These are phyloP conservation scores for Cephonodes hylas DNA, from an alignment of 2,888 invertebrate genomes.

Conservation along the genomic window DNA sequence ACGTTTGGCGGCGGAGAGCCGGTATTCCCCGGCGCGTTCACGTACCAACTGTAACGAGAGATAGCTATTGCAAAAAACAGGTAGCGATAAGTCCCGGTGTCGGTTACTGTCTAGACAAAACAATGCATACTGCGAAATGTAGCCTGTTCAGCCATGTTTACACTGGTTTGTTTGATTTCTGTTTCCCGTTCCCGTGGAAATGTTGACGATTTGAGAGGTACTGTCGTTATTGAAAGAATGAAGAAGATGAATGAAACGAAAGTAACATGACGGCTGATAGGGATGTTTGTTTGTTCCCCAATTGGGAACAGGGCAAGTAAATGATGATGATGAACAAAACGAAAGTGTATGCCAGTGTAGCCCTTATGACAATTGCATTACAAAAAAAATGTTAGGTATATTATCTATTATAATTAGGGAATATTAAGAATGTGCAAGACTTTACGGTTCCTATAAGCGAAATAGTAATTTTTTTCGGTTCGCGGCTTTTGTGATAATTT, in stretches of 20 bases:
- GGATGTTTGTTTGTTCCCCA: too few species aligned
- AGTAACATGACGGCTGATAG: neutral
- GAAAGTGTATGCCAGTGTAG: too few species aligned
- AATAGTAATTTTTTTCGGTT: too few species aligned
- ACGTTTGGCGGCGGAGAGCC: neutral
- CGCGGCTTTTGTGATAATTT: too few species aligned
- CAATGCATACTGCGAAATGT: slow-evolving; percentile 1
- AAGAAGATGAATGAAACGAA: neutral
- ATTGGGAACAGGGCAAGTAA: too few species aligned
- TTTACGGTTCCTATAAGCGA: too few species aligned
- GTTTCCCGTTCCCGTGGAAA: neutral
- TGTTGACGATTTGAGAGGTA: neutral
- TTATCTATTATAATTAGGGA: too few species aligned
- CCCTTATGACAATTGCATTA: too few species aligned
- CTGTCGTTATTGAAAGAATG: neutral
- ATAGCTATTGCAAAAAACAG: neutral
- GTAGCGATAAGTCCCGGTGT: neutral
- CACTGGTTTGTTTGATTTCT: neutral
- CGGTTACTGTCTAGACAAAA: slow-evolving; percentile 11
- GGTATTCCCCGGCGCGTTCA: neutral
- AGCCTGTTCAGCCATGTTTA: neutral
- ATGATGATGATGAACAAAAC: too few species aligned
- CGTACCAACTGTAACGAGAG: neutral
- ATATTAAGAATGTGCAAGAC: too few species aligned
- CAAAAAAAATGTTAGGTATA: too few species aligned